phyloP scores from a whole-genome alignment of 2,888 invertebrate genomes.

The Mamestra brassicae region DNA sequence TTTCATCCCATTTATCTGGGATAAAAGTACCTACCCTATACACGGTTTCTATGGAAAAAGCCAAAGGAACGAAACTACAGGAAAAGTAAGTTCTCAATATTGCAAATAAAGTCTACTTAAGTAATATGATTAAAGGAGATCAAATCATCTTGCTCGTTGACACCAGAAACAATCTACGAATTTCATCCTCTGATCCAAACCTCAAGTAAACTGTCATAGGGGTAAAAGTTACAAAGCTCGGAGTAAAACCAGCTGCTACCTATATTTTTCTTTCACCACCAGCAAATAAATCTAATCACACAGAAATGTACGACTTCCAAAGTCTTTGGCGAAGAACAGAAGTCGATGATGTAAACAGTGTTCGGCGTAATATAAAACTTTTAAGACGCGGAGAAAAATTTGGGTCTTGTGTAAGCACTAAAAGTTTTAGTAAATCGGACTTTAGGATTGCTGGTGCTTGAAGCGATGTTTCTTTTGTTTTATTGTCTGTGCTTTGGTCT shows the following conservation, averaged over 20 bases:
- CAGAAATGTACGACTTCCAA: conserved; percentile 22
- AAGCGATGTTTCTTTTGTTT: conserved; percentile 19
- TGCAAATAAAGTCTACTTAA: background rate
- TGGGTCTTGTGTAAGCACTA: conserved; percentile 4
- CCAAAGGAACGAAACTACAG: no score
- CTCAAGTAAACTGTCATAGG: conserved; percentile 14
- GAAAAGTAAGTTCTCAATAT: background rate
- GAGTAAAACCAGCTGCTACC: conserved; percentile 19
- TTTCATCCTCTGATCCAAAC: conserved; percentile 23
- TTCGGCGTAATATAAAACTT: conserved; percentile 50
- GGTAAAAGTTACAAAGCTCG: conserved; percentile 26
- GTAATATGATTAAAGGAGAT: background rate
- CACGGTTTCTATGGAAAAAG: no score
- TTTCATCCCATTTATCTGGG: no score
- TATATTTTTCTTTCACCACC: conserved; percentile 42
- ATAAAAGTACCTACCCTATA: no score
- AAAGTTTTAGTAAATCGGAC: conserved; percentile 18
- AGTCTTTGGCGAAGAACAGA: conserved; percentile 44
- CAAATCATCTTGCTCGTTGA: background rate
- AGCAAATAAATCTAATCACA: conserved; percentile 47
- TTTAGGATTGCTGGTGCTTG: conserved; percentile 19
- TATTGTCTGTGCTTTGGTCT: conserved; percentile 7
- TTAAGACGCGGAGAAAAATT: conserved; percentile 20
- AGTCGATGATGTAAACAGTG: conserved; percentile 34
- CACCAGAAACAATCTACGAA: conserved; percentile 6